phyloP scores from a whole-genome alignment of 2,797 vertebrate species.

The Coregonus sp. region DNA sequence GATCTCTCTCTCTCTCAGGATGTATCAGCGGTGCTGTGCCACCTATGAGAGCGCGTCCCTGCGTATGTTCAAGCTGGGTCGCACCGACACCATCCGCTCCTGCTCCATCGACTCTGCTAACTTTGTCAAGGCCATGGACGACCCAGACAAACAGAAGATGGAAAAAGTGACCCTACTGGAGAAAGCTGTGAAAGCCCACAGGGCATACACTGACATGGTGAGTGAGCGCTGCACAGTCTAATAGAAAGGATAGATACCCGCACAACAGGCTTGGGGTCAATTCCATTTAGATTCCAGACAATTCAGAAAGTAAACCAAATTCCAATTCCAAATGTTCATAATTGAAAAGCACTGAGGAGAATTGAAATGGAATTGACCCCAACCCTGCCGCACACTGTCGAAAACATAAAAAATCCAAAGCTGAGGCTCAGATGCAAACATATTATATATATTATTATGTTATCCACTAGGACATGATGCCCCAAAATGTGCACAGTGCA shows the following conservation, averaged over 20 bases:
- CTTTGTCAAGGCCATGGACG: conserved; percentile 85
- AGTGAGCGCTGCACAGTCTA: conserved; percentile 50
- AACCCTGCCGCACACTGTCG: no score
- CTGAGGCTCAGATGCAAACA: no score
- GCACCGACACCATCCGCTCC: conserved; percentile 93
- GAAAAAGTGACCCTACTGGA: conserved; percentile 85
- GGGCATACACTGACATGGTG: conserved; percentile 85
- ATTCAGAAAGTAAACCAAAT: no score
- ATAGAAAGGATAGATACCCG: background rate
- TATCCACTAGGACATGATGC: no score
- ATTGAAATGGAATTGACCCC: no score
- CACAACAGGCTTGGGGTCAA: background rate
- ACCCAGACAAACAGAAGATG: conserved; percentile 77
- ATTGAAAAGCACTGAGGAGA: no score
- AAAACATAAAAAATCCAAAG: no score
- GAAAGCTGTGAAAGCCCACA: conserved; percentile 85
- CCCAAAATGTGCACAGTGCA: no score
- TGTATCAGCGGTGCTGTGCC: conserved; percentile 79
- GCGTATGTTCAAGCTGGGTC: conserved; percentile 88
- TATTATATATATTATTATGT: no score
- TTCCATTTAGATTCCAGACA: no score
- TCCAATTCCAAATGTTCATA: no score
- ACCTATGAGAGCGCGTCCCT: conserved; percentile 93
- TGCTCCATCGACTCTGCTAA: conserved; percentile 77
- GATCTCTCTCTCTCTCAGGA: conserved; percentile 65